Evolutionary conservation across 2,888 invertebrate species (phyloP).

Genomic region (Acronicta alni): DNA sequence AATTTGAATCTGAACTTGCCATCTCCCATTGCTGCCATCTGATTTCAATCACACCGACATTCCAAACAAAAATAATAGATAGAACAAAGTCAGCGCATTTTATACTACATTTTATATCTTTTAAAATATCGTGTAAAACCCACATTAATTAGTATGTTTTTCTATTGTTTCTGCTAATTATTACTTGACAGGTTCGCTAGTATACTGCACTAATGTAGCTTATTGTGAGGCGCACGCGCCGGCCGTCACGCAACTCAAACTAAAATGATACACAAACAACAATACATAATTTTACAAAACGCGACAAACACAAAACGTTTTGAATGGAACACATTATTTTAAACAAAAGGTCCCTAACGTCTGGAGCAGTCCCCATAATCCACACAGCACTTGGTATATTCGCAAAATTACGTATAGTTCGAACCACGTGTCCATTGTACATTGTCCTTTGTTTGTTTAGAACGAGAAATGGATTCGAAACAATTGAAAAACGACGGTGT

Average conservation of each 20-base stretch:
- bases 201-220: conserved; percentile 2
- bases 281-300: conserved; percentile 18
- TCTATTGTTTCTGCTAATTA: too few species aligned
- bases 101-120: too few species aligned
- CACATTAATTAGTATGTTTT: too few species aligned
- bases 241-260: not conserved
- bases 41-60: too few species aligned
- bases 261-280: conserved; percentile 14
- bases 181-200: not conserved
- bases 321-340: conserved; percentile 47
- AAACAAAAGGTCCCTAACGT: conserved; percentile 50
- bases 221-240: conserved; percentile 3
- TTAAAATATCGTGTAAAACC: too few species aligned
- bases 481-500: conserved; percentile 32
- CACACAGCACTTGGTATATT: conserved; percentile 17
- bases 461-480: conserved; percentile 40
- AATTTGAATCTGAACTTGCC: too few species aligned
- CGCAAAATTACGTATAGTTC: conserved; percentile 31
- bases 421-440: conserved; percentile 34
- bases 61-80: too few species aligned
- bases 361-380: conserved; percentile 33
- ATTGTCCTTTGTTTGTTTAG: conserved; percentile 11
- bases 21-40: too few species aligned
- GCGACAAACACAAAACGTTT: conserved; percentile 25
- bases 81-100: too few species aligned